A percentile compares a stretch with the other conserved stretches of the same genome.
Evolutionary conservation across 1,140 invertebrate genomes (phyloP).

Genomic region (Pemphigus obesinymphae): DNA sequence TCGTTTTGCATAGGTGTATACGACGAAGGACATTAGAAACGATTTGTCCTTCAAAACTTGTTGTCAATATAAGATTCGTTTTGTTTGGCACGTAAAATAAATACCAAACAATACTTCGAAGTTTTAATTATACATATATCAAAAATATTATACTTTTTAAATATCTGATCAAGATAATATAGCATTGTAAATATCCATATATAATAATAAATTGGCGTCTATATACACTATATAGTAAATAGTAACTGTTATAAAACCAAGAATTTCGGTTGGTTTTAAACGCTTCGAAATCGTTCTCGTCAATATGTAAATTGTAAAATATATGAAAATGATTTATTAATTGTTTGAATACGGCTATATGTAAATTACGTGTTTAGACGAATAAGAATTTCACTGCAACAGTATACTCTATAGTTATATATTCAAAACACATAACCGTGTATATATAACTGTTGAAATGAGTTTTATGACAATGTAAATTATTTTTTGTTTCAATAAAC

Average conservation of each 20-base stretch:
- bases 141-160: neutral
- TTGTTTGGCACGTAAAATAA: neutral
- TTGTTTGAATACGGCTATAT: neutral
- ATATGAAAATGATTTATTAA: conserved; percentile 10
- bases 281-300: neutral
- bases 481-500: too few relatives aligned
- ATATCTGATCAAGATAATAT: neutral
- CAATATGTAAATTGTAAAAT: conserved; percentile 16
- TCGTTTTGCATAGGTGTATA: conserved; percentile 19
- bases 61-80: neutral
- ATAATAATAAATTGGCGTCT: too few relatives aligned
- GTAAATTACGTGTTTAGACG: neutral
- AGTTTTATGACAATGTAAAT: too few relatives aligned
- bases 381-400: neutral
- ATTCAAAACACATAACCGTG: too few relatives aligned
- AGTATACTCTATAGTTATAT: neutral
- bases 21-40: neutral
- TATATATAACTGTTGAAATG: too few relatives aligned
- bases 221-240: too few relatives aligned
- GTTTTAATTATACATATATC: neutral
- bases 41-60: neutral
- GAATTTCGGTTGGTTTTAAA: neutral
- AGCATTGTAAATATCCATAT: too few relatives aligned
- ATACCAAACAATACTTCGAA: too few relatives aligned
- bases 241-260: too few relatives aligned